These are phyloP conservation scores for Xenopus petersii DNA, from an alignment of 2,797 vertebrate species.

Conservation along the genomic window DNA sequence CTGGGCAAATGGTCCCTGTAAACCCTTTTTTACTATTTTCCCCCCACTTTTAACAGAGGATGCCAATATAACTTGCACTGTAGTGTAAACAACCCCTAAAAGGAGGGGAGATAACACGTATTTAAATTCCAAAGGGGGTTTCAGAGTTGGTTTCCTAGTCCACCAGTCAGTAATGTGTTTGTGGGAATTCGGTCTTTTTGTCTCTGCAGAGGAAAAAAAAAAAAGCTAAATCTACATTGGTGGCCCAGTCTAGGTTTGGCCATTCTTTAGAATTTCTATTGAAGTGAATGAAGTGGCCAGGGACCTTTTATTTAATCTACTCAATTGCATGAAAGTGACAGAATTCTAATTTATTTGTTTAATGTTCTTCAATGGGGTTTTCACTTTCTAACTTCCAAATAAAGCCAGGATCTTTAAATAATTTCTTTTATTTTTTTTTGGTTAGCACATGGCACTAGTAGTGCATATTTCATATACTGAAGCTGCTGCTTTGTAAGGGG, in stretches of 20 bases:
- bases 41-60: slow-evolving; percentile 53
- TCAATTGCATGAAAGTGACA: slow-evolving; percentile 97
- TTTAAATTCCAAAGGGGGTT: slow-evolving; percentile 99
- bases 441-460: slow-evolving; percentile 56
- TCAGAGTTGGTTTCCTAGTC: slow-evolving; percentile 97
- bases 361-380: slow-evolving; percentile 87
- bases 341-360: slow-evolving; percentile 99
- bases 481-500: slow-evolving; percentile 63
- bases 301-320: slow-evolving; percentile 98
- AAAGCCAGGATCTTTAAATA: slow-evolving; percentile 65
- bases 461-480: slow-evolving; percentile 75
- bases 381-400: slow-evolving; percentile 76
- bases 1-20: slow-evolving; percentile 51
- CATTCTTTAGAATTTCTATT: slow-evolving; percentile 98
- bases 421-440: slow-evolving; percentile 48
- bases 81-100: slow-evolving; percentile 83
- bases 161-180: slow-evolving; percentile 99
- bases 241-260: slow-evolving; percentile 96
- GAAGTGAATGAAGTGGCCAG: slow-evolving; percentile 98
- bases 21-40: slow-evolving; percentile 32
- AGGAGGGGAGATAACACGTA: slow-evolving; percentile 86
- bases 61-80: slow-evolving; percentile 75
- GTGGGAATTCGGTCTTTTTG: slow-evolving; percentile 99
- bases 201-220: slow-evolving; percentile 70
- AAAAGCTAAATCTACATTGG: slow-evolving; percentile 99